These are phyloP conservation scores for Coelopa frigida DNA, from an alignment of 1,140 invertebrate species.

Conservation along the genomic window DNA sequence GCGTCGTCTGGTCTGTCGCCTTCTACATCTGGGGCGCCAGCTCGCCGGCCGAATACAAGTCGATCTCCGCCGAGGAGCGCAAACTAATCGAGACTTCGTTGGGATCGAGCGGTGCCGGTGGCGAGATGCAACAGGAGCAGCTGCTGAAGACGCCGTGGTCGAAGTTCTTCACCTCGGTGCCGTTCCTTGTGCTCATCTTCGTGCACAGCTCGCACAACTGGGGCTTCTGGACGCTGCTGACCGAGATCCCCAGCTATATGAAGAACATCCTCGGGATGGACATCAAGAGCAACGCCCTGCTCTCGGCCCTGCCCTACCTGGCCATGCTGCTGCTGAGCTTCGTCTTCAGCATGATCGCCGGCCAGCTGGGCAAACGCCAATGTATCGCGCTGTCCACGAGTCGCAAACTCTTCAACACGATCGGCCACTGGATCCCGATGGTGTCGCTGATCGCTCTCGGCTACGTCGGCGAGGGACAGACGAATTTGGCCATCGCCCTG, in stretches of 20 bases:
- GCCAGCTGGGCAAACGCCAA: slow-evolving; percentile 51
- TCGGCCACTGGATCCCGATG: slow-evolving; percentile 55
- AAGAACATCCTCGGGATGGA: slow-evolving; percentile 52
- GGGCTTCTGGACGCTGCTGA: slow-evolving; percentile 91
- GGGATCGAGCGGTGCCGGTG: not conserved
- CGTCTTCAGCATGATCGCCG: slow-evolving; percentile 48
- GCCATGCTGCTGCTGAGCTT: slow-evolving; percentile 64
- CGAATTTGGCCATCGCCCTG: slow-evolving; percentile 51
- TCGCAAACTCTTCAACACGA: slow-evolving; percentile 62
- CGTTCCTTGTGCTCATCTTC: slow-evolving; percentile 76
- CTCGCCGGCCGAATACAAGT: slow-evolving; percentile 54
- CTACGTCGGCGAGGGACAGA: slow-evolving; percentile 52
- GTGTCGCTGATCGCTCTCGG: slow-evolving; percentile 53
- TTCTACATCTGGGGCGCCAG: slow-evolving; percentile 61
- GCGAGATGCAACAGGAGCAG: slow-evolving; percentile 48
- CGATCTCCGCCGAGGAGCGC: slow-evolving; percentile 54
- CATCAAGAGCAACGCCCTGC: slow-evolving; percentile 63
- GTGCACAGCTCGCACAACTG: slow-evolving; percentile 85
- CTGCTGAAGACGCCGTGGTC: slow-evolving; percentile 72
- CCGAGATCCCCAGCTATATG: slow-evolving; percentile 69
- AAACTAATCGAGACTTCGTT: slow-evolving; percentile 51
- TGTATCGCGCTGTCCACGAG: slow-evolving; percentile 51
- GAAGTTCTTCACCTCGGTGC: slow-evolving; percentile 61
- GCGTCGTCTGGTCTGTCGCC: slow-evolving; percentile 53
- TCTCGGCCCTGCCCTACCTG: slow-evolving; percentile 74